Evolutionary conservation across 2,888 invertebrate genomes (phyloP).

Genomic region (Anaspis maculata): DNA sequence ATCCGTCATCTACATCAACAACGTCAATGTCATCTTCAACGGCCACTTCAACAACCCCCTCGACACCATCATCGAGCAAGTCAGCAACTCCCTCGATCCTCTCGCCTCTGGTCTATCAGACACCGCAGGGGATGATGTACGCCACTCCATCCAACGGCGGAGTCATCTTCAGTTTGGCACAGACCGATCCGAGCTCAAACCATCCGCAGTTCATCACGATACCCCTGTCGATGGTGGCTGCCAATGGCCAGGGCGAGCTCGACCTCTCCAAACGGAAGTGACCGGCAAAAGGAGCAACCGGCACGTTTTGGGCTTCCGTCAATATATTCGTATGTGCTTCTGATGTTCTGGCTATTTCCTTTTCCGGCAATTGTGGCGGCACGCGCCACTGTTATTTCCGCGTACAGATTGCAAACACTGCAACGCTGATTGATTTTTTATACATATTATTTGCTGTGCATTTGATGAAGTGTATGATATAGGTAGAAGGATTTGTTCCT

Average conservation of each 20-base stretch:
- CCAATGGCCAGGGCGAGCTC: slow-evolving; percentile 38
- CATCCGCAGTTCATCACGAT: slow-evolving; percentile 64
- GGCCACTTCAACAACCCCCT: slow-evolving; percentile 16
- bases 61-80: slow-evolving; percentile 5
- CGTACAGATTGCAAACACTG: too few species aligned
- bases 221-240: slow-evolving; percentile 56
- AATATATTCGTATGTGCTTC: slow-evolving; percentile 13
- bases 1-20: slow-evolving; percentile 8
- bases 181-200: slow-evolving; percentile 29
- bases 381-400: too few species aligned
- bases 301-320: slow-evolving; percentile 19
- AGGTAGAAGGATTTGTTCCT: too few species aligned
- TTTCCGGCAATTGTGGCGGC: slow-evolving; percentile 19
- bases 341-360: slow-evolving; percentile 17
- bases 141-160: slow-evolving; percentile 42
- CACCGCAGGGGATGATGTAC: slow-evolving; percentile 44
- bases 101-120: slow-evolving; percentile 40
- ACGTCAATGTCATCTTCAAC: slow-evolving; percentile 20
- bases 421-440: too few species aligned
- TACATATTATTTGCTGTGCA: too few species aligned
- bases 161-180: slow-evolving; percentile 41
- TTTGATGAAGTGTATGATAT: too few species aligned
- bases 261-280: slow-evolving; percentile 34
- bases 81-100: slow-evolving; percentile 21
- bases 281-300: slow-evolving; percentile 13